phyloP scores from a whole-genome alignment of 2,888 invertebrate genomes.

The Caenorhabditis wallacei region DNA sequence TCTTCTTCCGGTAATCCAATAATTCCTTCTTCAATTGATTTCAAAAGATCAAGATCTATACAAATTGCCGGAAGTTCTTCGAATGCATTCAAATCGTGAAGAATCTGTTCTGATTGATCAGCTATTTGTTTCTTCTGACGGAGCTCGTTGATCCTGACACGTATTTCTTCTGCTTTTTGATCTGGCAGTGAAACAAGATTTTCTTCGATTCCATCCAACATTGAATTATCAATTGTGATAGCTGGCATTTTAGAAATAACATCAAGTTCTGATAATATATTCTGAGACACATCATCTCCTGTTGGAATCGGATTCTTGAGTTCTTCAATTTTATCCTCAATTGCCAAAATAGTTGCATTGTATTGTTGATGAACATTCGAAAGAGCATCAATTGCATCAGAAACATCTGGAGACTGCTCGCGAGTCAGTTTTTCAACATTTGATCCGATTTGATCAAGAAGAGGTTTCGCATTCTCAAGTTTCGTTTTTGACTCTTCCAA shows the following conservation, averaged over 20 bases:
- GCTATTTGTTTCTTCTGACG: slow-evolving; percentile 33
- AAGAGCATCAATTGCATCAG: slow-evolving; percentile 60
- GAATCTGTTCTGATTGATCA: slow-evolving; percentile 33
- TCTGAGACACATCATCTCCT: slow-evolving; percentile 2
- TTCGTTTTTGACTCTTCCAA: slow-evolving; percentile 58
- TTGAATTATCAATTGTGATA: slow-evolving; percentile 27
- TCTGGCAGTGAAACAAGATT: slow-evolving; percentile 12
- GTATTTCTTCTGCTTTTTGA: slow-evolving; percentile 28
- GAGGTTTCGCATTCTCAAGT: slow-evolving; percentile 47
- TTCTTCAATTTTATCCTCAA: slow-evolving; percentile 59
- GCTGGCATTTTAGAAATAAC: slow-evolving; percentile 30
- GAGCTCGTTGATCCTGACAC: slow-evolving; percentile 33
- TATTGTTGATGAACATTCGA: slow-evolving; percentile 62
- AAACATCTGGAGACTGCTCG: slow-evolving; percentile 59
- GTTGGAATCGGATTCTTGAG: slow-evolving; percentile 25
- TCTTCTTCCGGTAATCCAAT: slow-evolving; percentile 16
- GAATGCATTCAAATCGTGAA: slow-evolving; percentile 34
- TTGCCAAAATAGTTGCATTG: slow-evolving; percentile 47
- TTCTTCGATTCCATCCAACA: slow-evolving; percentile 37
- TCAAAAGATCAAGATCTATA: slow-evolving; percentile 30
- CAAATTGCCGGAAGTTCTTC: slow-evolving; percentile 18
- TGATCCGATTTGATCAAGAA: slow-evolving; percentile 51
- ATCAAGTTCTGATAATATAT: slow-evolving; percentile 32
- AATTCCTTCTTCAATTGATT: slow-evolving; percentile 37
- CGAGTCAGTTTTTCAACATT: slow-evolving; percentile 63